Percentiles rank a stretch among this genome's conserved stretches.
Evolutionary conservation across 2,888 invertebrate species (phyloP).

Genomic region (Cheiracanthium punctorium): DNA sequence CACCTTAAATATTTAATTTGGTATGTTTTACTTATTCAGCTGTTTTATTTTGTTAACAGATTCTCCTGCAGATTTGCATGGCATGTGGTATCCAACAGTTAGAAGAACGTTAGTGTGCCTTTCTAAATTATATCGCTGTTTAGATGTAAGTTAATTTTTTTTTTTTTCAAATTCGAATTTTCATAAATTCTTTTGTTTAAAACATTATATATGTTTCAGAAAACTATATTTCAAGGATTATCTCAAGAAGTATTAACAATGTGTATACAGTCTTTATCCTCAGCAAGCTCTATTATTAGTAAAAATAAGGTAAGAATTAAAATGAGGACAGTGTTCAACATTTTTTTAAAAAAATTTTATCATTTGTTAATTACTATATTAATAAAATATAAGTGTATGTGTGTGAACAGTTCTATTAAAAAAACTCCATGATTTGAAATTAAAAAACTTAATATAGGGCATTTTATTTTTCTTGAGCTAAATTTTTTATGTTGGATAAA

Average conservation of each 20-base stretch:
- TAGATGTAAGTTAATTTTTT: conserved; percentile 81
- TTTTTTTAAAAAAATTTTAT: too few species aligned
- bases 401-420: too few species aligned
- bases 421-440: too few species aligned
- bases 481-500: too few species aligned
- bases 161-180: background rate
- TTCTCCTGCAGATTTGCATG: conserved; percentile 96
- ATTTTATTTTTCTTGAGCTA: too few species aligned
- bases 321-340: too few species aligned
- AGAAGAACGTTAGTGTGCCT: conserved; percentile 94
- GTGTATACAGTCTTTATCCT: conserved; percentile 92
- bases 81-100: conserved; percentile 99
- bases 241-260: conserved; percentile 96
- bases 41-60: conserved; percentile 76
- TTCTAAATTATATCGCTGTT: conserved; percentile 92
- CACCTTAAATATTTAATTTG: too few species aligned
- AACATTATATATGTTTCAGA: conserved; percentile 77
- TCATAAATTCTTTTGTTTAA: background rate
- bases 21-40: too few species aligned
- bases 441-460: too few species aligned
- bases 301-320: conserved; percentile 80
- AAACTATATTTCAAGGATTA: conserved; percentile 95
- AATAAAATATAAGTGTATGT: too few species aligned
- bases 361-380: too few species aligned
- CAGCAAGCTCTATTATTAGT: conserved; percentile 87